Evolutionary conservation across 2,888 invertebrate species (phyloP).

Genomic region (Xylota sylvarum): DNA sequence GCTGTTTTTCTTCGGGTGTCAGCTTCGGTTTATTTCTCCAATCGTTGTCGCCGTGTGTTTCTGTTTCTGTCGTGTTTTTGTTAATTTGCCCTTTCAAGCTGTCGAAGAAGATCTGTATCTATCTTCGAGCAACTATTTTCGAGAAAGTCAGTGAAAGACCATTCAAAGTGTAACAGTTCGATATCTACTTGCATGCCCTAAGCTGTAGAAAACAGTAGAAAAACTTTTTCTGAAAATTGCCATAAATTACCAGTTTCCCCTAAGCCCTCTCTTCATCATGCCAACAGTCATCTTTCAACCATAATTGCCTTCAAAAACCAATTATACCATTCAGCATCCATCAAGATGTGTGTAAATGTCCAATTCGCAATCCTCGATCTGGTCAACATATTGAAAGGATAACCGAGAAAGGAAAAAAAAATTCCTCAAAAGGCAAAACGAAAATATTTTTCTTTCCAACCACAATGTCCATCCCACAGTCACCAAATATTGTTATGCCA

Average conservation of each 20-base stretch:
- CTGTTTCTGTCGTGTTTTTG: no score
- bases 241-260: background rate
- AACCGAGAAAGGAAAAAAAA: background rate
- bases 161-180: no score
- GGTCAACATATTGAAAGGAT: constrained; percentile 13
- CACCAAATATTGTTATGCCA: constrained; percentile 10
- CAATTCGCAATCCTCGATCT: background rate
- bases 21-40: no score
- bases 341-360: constrained; percentile 1
- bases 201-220: no score
- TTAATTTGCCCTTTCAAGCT: no score
- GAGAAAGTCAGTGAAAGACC: no score
- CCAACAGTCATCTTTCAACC: background rate
- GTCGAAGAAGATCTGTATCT: no score
- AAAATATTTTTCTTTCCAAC: constrained; percentile 53
- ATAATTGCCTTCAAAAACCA: constrained; percentile 27
- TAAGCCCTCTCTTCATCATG: background rate
- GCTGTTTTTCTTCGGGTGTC: no score
- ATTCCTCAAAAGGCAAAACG: constrained; percentile 2
- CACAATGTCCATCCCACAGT: constrained; percentile 35
- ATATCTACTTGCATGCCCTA: no score
- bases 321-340: constrained; percentile 4
- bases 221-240: no score
- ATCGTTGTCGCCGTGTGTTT: no score
- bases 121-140: no score